Evolutionary conservation across 2,797 vertebrate species (phyloP).

Genomic region (Rachycentron canadum): DNA sequence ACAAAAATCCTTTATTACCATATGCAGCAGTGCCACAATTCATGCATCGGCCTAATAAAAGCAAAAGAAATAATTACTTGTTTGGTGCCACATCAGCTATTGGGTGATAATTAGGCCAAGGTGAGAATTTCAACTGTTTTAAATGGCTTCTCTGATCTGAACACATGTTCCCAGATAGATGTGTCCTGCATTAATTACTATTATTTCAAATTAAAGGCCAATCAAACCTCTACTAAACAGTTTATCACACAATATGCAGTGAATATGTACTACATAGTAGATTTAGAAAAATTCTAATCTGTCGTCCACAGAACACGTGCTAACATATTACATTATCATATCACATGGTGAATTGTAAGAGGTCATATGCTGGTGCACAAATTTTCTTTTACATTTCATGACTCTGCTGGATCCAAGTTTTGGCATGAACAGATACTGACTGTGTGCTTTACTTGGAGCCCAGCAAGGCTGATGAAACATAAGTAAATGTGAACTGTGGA

Average conservation of each 20-base stretch:
- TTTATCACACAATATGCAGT: slow-evolving; percentile 37
- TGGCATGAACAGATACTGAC: slow-evolving; percentile 29
- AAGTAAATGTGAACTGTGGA: slow-evolving; percentile 41
- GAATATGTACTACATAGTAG: slow-evolving; percentile 7
- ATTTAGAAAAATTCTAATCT: not conserved
- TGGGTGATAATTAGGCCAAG: slow-evolving; percentile 91
- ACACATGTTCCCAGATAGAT: slow-evolving; percentile 90
- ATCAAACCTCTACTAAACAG: slow-evolving; percentile 40
- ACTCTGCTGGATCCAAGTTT: slow-evolving; percentile 27
- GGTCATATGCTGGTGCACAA: slow-evolving; percentile 1
- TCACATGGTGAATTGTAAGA: not conserved
- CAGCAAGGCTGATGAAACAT: slow-evolving; percentile 42
- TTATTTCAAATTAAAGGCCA: slow-evolving; percentile 85
- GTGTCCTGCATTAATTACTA: slow-evolving; percentile 88
- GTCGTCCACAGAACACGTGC: not conserved
- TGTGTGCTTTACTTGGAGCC: slow-evolving; percentile 51
- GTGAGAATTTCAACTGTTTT: slow-evolving; percentile 88
- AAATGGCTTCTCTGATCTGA: slow-evolving; percentile 88
- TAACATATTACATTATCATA: not conserved
- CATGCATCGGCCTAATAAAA: slow-evolving; percentile 78
- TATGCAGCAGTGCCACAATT: slow-evolving; percentile 81
- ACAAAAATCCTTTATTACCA: slow-evolving; percentile 62
- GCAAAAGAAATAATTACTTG: slow-evolving; percentile 91
- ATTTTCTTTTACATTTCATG: slow-evolving; percentile 32
- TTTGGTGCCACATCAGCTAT: slow-evolving; percentile 90